Evolutionary conservation across 1,140 invertebrate species (phyloP), one percentile per base, ranked within the genome.

Genomic region (Drosophila pandora): DNA sequence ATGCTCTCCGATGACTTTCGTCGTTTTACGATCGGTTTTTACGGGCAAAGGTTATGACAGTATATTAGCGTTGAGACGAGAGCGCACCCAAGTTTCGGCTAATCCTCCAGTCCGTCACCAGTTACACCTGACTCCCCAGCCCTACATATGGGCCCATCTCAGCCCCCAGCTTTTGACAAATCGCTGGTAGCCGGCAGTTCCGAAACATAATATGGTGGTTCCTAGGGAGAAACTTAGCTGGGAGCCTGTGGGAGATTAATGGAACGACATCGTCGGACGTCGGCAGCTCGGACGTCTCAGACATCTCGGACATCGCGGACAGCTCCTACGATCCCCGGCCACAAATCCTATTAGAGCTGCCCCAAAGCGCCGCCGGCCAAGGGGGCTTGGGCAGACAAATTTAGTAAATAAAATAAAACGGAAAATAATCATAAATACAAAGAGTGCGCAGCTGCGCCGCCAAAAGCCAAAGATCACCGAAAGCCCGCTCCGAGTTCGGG

Each of bases 341-440:
- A 81, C 55, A 69, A 85, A 85, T 81, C 81, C 81, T 87, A 87
- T 85, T 85, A 85, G 74, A 87, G 77, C 68, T 76, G 78, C 70
- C 63, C 25, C 58, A 57, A 75, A 52, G 54, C 65, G 57, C 48
- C 76, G 56, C 47, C 64, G 54, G 62, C 54, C 21, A 43, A n/a
- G 34, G 72, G 68, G 68, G 64, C 73, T 71, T 77, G 67, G 69
- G 60, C 61, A 74, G 74, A 69, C 65, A 69, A 70, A 81, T 77
- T 81, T 87, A 81, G 63, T 87, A 87, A 84, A 84, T 76, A 85
- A 83, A 76, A 62, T 62, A 52, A 63, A 68, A 73, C 59, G 59
- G 30, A 47, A 80, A 80, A 82, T 79, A 83, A 87, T 81, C 81
- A 78, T 76, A 85, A 87, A 84, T 80, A 84, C 80, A 76, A 65